Conservation (phyloP, 2,113 vertebrate species). For the Dinomys branickii region DNA sequence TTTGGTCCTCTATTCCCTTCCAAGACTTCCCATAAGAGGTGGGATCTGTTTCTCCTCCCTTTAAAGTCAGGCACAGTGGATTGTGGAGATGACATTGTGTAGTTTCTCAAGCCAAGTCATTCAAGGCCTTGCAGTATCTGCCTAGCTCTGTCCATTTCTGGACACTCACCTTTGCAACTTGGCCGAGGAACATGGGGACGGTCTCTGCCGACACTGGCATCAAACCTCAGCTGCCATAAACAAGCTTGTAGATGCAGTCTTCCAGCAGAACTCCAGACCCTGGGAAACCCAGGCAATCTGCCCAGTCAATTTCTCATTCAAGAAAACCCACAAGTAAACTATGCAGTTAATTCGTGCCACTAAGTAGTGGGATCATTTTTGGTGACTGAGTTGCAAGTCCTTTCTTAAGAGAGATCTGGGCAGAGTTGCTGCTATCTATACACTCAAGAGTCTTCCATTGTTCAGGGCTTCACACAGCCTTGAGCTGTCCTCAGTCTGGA, state of each 20-base stretch:
- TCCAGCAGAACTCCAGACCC: not conserved
- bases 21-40: not conserved
- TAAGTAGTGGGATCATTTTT: not conserved
- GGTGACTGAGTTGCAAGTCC: not conserved
- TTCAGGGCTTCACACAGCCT: not conserved
- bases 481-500: not conserved
- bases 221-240: not conserved
- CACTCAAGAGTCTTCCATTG: not conserved
- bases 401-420: not conserved
- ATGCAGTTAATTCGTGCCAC: not conserved
- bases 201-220: not conserved
- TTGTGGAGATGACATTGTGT: not conserved
- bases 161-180: not conserved
- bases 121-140: not conserved
- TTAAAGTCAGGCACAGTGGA: not conserved
- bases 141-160: not conserved
- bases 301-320: not conserved
- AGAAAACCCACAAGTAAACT: not conserved
- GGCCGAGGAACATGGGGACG: not conserved
- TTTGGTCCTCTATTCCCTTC: not conserved
- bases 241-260: not conserved
- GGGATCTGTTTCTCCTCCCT: not conserved
- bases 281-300: not conserved
- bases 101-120: not conserved
- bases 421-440: not conserved